Evolutionary conservation across 2,888 invertebrate genomes (phyloP).

Genomic region (Punctoribates punctum): DNA sequence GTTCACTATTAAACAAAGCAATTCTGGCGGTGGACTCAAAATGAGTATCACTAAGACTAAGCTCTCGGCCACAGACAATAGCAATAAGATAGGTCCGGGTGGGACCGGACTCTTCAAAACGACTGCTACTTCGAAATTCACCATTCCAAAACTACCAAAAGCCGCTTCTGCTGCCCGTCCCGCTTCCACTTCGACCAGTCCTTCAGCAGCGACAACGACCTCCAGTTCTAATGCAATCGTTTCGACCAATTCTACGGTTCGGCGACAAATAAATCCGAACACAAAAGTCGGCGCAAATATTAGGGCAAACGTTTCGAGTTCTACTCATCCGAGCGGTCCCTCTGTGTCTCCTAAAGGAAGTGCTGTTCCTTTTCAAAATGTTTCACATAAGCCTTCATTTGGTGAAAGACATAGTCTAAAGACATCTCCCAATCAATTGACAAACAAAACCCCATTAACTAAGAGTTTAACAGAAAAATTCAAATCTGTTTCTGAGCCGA

Average conservation of each 20-base stretch:
- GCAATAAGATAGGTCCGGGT: constrained; percentile 29
- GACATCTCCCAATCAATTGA: neutral
- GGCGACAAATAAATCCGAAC: constrained; percentile 9
- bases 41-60: constrained; percentile 44
- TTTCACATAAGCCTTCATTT: neutral
- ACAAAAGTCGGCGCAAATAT: neutral
- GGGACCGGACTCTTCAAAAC: constrained; percentile 40
- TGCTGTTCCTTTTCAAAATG: neutral
- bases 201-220: neutral
- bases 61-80: neutral
- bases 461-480: neutral
- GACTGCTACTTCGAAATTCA: constrained; percentile 36
- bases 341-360: neutral
- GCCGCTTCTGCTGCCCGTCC: neutral
- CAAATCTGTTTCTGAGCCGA: neutral
- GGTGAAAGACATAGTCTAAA: neutral
- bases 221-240: neutral
- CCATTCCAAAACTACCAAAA: constrained; percentile 40
- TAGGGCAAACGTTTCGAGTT: constrained; percentile 2
- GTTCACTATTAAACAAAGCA: constrained; percentile 41
- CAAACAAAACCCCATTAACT: neutral
- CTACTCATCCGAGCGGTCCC: constrained; percentile 21
- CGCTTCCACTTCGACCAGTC: neutral
- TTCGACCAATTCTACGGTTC: neutral
- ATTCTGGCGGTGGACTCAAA: constrained; percentile 39